A percentile compares a stretch with the other conserved stretches of the same genome.
These are phyloP conservation scores for Drosophila picticornis DNA, from an alignment of 2,888 invertebrate species.

Conservation along the genomic window DNA sequence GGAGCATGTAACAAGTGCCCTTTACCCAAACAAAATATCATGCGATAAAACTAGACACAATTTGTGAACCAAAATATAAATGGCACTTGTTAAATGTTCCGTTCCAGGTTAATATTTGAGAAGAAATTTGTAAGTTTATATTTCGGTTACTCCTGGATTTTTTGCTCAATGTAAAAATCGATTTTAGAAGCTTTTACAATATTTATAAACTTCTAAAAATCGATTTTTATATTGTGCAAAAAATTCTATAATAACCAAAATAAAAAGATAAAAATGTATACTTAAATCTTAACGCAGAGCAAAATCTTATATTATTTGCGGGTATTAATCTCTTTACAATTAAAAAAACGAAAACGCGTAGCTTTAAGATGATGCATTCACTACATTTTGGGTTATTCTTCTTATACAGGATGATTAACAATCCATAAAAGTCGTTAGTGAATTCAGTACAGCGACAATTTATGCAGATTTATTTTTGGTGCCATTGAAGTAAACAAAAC, in stretches of 20 bases:
- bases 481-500: slow-evolving; percentile 10
- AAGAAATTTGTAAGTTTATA: neutral
- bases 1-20: neutral
- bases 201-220: neutral
- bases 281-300: neutral
- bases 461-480: slow-evolving; percentile 14
- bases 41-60: neutral
- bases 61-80: neutral
- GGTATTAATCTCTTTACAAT: too few species aligned
- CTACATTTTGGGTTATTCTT: neutral
- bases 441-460: slow-evolving; percentile 6
- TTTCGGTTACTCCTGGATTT: neutral
- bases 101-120: neutral
- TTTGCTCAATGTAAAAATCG: neutral
- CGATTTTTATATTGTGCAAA: neutral
- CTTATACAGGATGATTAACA: slow-evolving; percentile 6
- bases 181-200: too few species aligned
- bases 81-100: neutral
- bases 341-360: too few species aligned
- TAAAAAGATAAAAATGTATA: neutral
- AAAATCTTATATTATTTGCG: neutral
- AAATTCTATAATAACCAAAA: neutral
- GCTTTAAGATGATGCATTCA: neutral
- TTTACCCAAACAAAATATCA: neutral
- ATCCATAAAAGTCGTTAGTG: slow-evolving; percentile 5